These are phyloP conservation scores for Drosophila fulvimacula DNA, from an alignment of 2,888 invertebrate species.

Conservation along the genomic window DNA sequence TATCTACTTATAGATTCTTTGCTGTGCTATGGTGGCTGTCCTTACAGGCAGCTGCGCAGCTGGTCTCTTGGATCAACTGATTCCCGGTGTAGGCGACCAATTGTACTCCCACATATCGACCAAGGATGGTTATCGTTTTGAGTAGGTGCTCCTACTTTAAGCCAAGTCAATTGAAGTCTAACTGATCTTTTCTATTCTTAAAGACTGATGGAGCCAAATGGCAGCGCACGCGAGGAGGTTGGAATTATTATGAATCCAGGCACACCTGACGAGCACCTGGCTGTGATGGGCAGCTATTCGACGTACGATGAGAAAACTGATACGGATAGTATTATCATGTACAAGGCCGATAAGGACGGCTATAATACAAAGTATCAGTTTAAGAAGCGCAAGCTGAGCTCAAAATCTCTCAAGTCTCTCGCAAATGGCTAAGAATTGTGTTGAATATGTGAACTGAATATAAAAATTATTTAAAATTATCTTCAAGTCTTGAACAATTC, in stretches of 20 bases:
- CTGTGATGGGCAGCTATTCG: constrained; percentile 83
- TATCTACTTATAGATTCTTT: constrained; percentile 55
- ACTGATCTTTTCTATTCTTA: background rate
- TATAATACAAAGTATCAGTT: constrained; percentile 81
- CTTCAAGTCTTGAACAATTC: background rate
- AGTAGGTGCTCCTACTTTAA: constrained; percentile 59
- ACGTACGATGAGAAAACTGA: constrained; percentile 80
- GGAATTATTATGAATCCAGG: constrained; percentile 83
- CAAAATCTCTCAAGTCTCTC: constrained; percentile 69
- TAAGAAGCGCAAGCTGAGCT: constrained; percentile 80
- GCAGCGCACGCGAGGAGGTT: constrained; percentile 82
- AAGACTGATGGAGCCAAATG: constrained; percentile 81
- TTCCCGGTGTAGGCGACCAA: constrained; percentile 72
- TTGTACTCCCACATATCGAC: constrained; percentile 74
- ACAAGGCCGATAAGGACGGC: constrained; percentile 84
- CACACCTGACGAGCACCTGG: constrained; percentile 81
- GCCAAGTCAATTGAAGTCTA: background rate
- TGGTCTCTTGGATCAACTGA: constrained; percentile 71
- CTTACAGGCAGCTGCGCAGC: constrained; percentile 71
- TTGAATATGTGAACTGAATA: background rate
- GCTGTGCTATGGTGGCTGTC: constrained; percentile 63
- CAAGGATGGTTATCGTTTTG: constrained; percentile 82
- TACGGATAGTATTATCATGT: constrained; percentile 82
- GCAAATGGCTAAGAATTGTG: background rate
- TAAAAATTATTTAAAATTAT: background rate